A percentile compares a stretch with the other conserved stretches of the same genome.
Conservation (phyloP, 2,797 vertebrate species). For the Poecilia picta region DNA sequence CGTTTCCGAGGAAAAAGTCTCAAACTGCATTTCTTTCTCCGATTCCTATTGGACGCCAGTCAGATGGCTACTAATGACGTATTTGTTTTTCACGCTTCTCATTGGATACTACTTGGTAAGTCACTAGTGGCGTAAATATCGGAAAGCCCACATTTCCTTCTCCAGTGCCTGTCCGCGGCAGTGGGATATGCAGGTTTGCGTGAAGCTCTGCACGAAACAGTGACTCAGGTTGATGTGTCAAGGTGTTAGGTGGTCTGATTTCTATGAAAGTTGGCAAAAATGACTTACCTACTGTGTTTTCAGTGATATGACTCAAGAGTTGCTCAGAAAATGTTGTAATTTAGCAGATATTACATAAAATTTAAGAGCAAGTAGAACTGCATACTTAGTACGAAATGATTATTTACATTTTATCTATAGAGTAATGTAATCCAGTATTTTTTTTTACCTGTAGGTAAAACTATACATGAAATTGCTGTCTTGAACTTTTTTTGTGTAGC, state of each 20-base stretch:
- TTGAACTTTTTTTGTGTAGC: not conserved
- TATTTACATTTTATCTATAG: not conserved
- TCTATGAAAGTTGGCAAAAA: not conserved
- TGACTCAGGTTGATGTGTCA: not conserved
- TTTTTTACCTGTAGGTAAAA: not conserved
- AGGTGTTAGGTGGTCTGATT: not conserved
- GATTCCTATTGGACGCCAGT: slow-evolving; percentile 52
- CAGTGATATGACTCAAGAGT: not conserved
- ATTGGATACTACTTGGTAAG: slow-evolving; percentile 49
- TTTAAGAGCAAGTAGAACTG: not conserved
- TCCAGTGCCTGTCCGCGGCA: slow-evolving; percentile 17
- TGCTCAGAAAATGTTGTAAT: not conserved
- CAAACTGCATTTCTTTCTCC: slow-evolving; percentile 23
- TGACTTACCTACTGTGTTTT: not conserved
- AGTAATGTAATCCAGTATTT: not conserved
- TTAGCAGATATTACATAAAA: not conserved
- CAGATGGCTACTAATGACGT: slow-evolving; percentile 56
- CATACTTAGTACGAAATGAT: not conserved
- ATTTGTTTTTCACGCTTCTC: slow-evolving; percentile 18
- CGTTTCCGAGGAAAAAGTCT: slow-evolving; percentile 48
- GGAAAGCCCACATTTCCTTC: slow-evolving; percentile 46
- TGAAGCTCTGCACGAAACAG: not conserved
- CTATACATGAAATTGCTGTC: not conserved
- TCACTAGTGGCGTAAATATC: slow-evolving; percentile 56
- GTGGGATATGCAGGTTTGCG: not conserved